Evolutionary conservation across 2,888 invertebrate species (phyloP).

Genomic region (Oligia latruncula): DNA sequence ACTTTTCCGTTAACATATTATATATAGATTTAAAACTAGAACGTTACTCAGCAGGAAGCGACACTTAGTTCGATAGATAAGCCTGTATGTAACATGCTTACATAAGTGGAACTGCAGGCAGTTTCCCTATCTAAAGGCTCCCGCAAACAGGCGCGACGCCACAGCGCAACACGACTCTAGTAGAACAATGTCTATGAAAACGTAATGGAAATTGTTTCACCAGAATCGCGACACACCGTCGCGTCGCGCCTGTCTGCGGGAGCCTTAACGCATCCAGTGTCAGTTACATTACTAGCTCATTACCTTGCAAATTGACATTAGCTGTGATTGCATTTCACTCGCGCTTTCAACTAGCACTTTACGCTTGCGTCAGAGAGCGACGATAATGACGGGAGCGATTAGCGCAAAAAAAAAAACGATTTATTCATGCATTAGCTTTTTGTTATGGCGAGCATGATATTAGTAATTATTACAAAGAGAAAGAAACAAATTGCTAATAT

Average conservation of each 20-base stretch:
- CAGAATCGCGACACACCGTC: background rate
- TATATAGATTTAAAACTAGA: background rate
- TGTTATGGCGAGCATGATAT: background rate
- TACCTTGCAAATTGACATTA: too few relatives aligned
- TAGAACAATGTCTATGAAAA: background rate
- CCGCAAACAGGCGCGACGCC: background rate
- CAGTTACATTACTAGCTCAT: background rate
- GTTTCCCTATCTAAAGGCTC: conserved; percentile 4
- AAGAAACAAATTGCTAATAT: background rate
- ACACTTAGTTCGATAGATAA: conserved; percentile 34
- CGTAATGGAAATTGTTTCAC: background rate
- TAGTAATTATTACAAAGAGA: background rate
- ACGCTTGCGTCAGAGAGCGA: background rate
- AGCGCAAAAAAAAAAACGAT: background rate
- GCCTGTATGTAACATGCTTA: background rate
- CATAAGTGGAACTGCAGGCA: conserved; percentile 11
- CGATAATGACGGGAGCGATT: background rate
- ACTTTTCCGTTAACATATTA: too few relatives aligned
- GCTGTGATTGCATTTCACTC: background rate
- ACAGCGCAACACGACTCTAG: background rate
- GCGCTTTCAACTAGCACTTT: background rate
- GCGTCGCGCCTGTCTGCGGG: too few relatives aligned
- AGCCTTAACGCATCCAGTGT: background rate
- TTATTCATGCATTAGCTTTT: background rate
- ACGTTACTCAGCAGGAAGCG: conserved; percentile 20